Evolutionary conservation across 1,140 invertebrate species (phyloP).

Genomic region (Planococcus citri): DNA sequence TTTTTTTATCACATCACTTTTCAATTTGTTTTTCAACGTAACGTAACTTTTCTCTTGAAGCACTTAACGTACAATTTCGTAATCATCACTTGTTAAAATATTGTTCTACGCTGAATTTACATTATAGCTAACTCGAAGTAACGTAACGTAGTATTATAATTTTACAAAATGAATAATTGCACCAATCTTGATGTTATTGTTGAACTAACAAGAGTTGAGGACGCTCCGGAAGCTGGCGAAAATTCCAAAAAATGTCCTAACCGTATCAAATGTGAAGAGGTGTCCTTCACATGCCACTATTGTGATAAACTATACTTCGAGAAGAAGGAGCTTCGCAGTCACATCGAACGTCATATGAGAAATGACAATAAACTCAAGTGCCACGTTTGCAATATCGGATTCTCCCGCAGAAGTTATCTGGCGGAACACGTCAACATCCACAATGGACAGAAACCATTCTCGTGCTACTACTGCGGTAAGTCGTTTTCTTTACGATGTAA

Average conservation of each 20-base stretch:
- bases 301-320: not conserved
- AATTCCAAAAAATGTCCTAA: not conserved
- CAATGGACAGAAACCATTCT: slow-evolving; percentile 68
- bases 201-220: not conserved
- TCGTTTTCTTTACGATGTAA: slow-evolving; percentile 49
- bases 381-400: not conserved
- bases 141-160: not conserved
- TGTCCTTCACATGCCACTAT: not conserved
- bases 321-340: not conserved
- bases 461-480: slow-evolving; percentile 70
- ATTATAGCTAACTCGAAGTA: too few relatives aligned
- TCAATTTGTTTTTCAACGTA: too few relatives aligned
- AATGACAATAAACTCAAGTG: not conserved
- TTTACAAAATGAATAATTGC: not conserved
- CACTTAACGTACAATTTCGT: too few relatives aligned
- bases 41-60: too few relatives aligned
- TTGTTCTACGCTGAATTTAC: too few relatives aligned
- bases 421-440: slow-evolving; percentile 36
- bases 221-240: not conserved
- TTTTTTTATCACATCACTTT: too few relatives aligned
- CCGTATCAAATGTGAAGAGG: not conserved
- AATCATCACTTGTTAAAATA: too few relatives aligned
- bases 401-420: not conserved
- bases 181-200: not conserved
- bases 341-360: not conserved